Conservation (phyloP, 2,113 vertebrate species). For the Myocastor coypus region DNA sequence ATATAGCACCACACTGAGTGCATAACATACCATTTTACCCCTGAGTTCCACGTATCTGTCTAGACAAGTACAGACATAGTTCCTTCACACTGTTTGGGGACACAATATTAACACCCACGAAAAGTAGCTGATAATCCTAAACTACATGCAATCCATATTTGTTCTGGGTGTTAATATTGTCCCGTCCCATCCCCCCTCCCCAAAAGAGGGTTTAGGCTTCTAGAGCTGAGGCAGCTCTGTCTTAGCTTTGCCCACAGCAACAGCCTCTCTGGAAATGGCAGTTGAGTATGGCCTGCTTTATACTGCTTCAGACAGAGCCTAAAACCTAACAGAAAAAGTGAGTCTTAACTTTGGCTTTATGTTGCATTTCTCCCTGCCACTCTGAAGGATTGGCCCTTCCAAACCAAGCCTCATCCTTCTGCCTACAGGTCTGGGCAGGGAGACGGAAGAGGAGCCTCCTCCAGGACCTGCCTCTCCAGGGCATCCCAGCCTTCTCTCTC, state of each 20-base stretch:
- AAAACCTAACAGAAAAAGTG: background rate
- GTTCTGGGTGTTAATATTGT: background rate
- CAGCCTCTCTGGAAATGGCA: background rate
- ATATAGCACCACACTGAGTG: background rate
- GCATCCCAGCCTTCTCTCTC: background rate
- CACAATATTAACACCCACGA: too few relatives aligned
- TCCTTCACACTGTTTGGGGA: too few relatives aligned
- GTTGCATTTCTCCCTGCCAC: fast-evolving
- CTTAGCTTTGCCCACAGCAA: background rate
- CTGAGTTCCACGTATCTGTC: too few relatives aligned
- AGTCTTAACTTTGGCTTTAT: background rate
- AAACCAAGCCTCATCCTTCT: background rate
- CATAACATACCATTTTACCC: fast-evolving
- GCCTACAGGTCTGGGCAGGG: background rate
- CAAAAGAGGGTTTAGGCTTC: fast-evolving
- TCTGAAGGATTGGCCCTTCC: background rate
- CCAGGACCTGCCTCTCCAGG: background rate
- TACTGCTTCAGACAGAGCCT: too few relatives aligned
- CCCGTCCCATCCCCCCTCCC: too few relatives aligned
- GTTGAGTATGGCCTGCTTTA: background rate
- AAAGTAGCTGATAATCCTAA: too few relatives aligned
- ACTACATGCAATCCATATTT: background rate
- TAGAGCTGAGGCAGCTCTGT: background rate
- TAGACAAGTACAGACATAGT: too few relatives aligned
- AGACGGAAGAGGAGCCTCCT: fast-evolving